Evolutionary conservation across 1,140 invertebrate genomes (phyloP).

Genomic region (Neelides sp.): DNA sequence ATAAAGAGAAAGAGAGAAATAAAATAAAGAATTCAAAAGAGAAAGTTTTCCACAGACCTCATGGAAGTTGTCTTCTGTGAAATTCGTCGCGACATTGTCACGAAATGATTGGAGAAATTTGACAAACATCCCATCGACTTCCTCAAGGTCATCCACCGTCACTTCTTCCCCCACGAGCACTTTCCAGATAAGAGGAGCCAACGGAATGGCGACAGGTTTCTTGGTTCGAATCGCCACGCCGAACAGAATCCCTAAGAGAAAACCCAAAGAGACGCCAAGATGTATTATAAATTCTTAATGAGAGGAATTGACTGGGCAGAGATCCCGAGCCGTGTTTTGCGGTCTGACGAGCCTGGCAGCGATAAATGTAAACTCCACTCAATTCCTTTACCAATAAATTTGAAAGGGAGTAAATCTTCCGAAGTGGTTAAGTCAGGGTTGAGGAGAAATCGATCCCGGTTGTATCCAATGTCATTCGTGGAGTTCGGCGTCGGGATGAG

Average conservation of each 20-base stretch:
- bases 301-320: too few species aligned
- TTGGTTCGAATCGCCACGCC: slow-evolving; percentile 47
- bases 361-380: too few species aligned
- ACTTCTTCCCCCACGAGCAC: slow-evolving; percentile 47
- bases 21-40: neutral
- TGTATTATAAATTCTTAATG: too few species aligned
- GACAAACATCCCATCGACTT: slow-evolving; percentile 41
- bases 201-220: slow-evolving; percentile 48
- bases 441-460: slow-evolving; percentile 48
- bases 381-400: too few species aligned
- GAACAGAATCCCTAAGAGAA: slow-evolving; percentile 47
- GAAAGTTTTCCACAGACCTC: slow-evolving; percentile 36
- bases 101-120: slow-evolving; percentile 25
- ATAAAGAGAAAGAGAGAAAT: neutral
- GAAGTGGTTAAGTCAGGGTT: slow-evolving; percentile 46
- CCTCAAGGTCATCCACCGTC: slow-evolving; percentile 49
- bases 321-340: too few species aligned
- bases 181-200: slow-evolving; percentile 54
- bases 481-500: slow-evolving; percentile 47
- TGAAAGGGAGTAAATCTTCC: slow-evolving; percentile 45
- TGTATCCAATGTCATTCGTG: slow-evolving; percentile 46
- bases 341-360: too few species aligned
- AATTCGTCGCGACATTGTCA: slow-evolving; percentile 24
- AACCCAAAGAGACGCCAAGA: too few species aligned
- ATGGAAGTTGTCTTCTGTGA: slow-evolving; percentile 46